Evolutionary conservation across 2,888 invertebrate genomes (phyloP), one percentile per base, ranked within the genome.

Genomic region (Cryptocephalus moraei): DNA sequence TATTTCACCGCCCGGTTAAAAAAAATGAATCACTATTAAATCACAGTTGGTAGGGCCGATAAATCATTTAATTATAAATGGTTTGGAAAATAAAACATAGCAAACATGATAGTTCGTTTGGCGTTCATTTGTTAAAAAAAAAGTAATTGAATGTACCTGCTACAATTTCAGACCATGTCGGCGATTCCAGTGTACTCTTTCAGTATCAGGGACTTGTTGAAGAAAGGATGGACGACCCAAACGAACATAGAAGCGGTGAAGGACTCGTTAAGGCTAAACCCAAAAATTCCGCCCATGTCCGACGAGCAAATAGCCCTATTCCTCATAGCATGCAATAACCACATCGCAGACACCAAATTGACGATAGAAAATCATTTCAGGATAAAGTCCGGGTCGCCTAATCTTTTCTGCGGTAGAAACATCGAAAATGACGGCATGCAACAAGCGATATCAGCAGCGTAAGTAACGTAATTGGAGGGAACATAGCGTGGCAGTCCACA

Each of bases 231-330:
- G 32, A 58, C 57, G 2, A 55, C 56, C 10, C 47, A 43, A 44
- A 49, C 52, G 34, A 56, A 58, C 44, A 56, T 71, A 11, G 58
- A 62, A 12, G 55, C 55, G n/a, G 51, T 69, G 10, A 58, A 59
- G 47, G 48, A 56, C 51, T 69, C 66, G 65, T 46, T 63, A 33
- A 42, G 45, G 39, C 39, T 48, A 41, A 54, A 54, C 43, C 53
- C 50, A n/a, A 50, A 53, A 11, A 55, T 67, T 32, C 69, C 70
- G 0, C 43, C 50, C 22, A 48, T 68, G 58, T 75, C 75, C 33
- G 75, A 79, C 54, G 80, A 82, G 65, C 81, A 82, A 63, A 69
- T 84, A 46, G 74, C 79, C 32, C 65, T 81, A 39, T 84, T 84
- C 61, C 75, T 81, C 55, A 75, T 82, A 59, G 81, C 83, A 42